These are phyloP conservation scores for Drosophila melanocephala DNA, from an alignment of 2,888 invertebrate genomes.

Conservation along the genomic window DNA sequence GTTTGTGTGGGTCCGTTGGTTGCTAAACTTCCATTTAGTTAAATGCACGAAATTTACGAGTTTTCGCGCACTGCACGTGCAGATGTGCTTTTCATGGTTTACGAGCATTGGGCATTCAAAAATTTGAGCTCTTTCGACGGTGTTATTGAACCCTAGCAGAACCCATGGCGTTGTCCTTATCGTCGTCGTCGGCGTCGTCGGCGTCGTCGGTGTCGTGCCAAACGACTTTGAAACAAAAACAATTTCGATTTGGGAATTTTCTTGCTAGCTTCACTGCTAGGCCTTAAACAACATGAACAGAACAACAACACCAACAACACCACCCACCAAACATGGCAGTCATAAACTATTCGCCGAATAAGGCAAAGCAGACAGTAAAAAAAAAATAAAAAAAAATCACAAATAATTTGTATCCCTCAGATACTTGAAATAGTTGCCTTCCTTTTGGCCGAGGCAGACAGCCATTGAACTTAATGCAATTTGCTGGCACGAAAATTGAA, in stretches of 20 bases:
- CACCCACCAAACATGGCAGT: slow-evolving; percentile 37
- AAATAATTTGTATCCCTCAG: slow-evolving; percentile 38
- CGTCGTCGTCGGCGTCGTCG: slow-evolving; percentile 52
- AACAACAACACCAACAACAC: slow-evolving; percentile 4
- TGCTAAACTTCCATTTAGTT: slow-evolving; percentile 69
- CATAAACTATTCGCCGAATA: slow-evolving; percentile 63
- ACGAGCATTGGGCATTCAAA: slow-evolving; percentile 50
- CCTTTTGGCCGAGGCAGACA: slow-evolving; percentile 32
- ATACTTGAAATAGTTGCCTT: slow-evolving; percentile 58
- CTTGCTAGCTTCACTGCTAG: slow-evolving; percentile 20
- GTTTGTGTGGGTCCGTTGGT: slow-evolving; percentile 4
- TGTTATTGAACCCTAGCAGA: slow-evolving; percentile 66
- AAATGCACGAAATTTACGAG: slow-evolving; percentile 73
- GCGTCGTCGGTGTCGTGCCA: slow-evolving; percentile 55
- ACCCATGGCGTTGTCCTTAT: slow-evolving; percentile 5
- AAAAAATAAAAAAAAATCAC: not conserved
- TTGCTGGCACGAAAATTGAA: slow-evolving; percentile 35
- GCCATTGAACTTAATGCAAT: slow-evolving; percentile 55
- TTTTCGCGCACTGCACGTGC: slow-evolving; percentile 67
- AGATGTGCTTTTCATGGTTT: slow-evolving; percentile 66
- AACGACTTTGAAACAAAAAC: slow-evolving; percentile 66
- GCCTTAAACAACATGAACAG: slow-evolving; percentile 19
- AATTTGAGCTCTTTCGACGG: slow-evolving; percentile 32
- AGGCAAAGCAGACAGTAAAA: slow-evolving; percentile 44
- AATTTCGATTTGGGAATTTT: slow-evolving; percentile 53